Evolutionary conservation across 2,113 vertebrate genomes (phyloP).

Genomic region (Tapirus terrestris): DNA sequence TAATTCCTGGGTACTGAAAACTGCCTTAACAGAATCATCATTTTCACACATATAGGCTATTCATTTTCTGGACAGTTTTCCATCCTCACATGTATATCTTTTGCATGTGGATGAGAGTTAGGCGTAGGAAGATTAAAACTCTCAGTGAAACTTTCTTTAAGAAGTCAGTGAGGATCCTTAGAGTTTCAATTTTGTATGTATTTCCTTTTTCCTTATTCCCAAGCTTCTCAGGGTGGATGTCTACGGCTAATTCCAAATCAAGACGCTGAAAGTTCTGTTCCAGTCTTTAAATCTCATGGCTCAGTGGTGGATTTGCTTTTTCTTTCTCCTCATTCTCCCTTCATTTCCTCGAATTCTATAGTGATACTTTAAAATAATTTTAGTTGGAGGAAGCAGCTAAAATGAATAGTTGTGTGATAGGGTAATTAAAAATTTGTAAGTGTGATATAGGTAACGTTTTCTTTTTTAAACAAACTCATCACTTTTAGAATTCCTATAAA

Average conservation of each 20-base stretch:
- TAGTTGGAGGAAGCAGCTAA: background rate
- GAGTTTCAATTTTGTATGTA: background rate
- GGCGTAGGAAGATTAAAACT: constrained; percentile 56
- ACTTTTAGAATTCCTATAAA: background rate
- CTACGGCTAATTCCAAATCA: background rate
- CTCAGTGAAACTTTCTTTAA: background rate
- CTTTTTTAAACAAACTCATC: background rate
- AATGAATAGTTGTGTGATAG: background rate
- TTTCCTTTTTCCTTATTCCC: background rate
- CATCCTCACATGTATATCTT: background rate
- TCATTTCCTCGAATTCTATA: background rate
- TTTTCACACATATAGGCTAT: background rate
- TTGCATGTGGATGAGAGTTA: background rate
- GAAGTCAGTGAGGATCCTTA: background rate
- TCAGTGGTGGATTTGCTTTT: background rate
- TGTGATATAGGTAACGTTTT: background rate
- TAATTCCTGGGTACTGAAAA: constrained; percentile 52
- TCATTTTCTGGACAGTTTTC: constrained; percentile 42
- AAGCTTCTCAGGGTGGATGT: background rate
- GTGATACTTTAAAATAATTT: background rate
- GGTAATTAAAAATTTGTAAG: background rate
- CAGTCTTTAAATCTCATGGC: background rate
- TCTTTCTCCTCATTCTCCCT: background rate
- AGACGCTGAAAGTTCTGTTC: background rate
- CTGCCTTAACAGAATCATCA: background rate